Percentiles rank a stretch among this genome's conserved stretches.
Conservation (phyloP, 2,797 vertebrate species). For the Furcifer pardalis region DNA sequence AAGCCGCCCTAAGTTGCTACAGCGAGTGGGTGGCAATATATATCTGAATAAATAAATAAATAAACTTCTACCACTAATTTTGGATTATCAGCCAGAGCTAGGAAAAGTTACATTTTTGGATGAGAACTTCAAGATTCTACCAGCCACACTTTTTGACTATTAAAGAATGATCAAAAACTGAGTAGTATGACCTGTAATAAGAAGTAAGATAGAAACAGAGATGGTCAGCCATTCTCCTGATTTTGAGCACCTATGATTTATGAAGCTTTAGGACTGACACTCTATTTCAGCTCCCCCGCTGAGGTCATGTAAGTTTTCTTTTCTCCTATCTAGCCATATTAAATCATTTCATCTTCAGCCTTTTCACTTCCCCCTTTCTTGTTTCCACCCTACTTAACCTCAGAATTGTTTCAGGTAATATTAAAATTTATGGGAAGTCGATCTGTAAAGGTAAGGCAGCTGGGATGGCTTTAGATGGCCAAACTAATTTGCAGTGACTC, state of each 20-base stretch:
- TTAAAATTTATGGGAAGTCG: constrained; percentile 31
- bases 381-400: not conserved
- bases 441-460: constrained; percentile 5
- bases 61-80: not conserved
- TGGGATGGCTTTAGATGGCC: constrained; percentile 30
- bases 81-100: not conserved
- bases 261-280: not conserved
- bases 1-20: not conserved
- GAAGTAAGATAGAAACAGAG: not conserved
- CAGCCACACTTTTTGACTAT: no score
- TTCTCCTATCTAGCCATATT: not conserved
- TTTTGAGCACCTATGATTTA: not conserved
- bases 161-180: not conserved
- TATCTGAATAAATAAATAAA: no score
- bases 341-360: not conserved
- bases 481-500: constrained; percentile 23
- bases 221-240: not conserved
- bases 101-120: not conserved
- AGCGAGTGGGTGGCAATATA: not conserved
- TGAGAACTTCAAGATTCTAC: not conserved
- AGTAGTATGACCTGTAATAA: not conserved
- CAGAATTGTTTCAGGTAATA: constrained; percentile 1
- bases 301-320: not conserved
- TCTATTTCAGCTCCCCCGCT: not conserved
- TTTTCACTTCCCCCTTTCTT: not conserved